Evolutionary conservation across 2,797 vertebrate genomes (phyloP).

Genomic region (Phalanger gymnotis): DNA sequence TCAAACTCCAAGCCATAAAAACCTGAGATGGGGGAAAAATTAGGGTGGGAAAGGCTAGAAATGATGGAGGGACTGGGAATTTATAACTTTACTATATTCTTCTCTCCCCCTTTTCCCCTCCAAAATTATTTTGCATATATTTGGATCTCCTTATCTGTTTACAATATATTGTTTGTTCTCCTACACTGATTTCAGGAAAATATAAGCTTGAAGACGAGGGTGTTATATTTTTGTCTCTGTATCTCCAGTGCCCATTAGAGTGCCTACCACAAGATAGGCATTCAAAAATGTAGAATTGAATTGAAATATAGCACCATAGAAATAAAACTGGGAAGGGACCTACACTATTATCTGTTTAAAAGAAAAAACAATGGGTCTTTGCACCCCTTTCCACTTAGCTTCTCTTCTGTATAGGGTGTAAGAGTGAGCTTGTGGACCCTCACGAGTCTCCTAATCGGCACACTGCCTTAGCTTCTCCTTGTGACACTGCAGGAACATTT

Average conservation of each 20-base stretch:
- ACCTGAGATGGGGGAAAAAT: background rate
- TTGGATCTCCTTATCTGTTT: background rate
- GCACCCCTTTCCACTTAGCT: background rate
- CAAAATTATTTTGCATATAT: background rate
- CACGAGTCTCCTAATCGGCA: background rate
- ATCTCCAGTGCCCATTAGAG: background rate
- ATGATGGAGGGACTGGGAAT: background rate
- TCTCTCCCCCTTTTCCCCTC: background rate
- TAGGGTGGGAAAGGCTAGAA: background rate
- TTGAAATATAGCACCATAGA: background rate
- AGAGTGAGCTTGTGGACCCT: background rate
- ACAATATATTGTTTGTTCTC: background rate
- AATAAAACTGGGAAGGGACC: background rate
- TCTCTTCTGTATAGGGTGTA: background rate
- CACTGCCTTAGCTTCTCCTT: background rate
- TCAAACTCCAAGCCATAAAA: background rate
- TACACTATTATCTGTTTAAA: background rate
- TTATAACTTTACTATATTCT: slow-evolving; percentile 15
- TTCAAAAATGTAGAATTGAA: background rate
- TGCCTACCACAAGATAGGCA: background rate
- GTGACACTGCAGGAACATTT: background rate
- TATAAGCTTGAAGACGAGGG: background rate
- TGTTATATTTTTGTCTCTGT: background rate
- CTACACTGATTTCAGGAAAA: background rate
- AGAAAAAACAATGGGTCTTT: background rate